These are phyloP conservation scores for Limnodromus scolopaceus DNA, from an alignment of 2,797 vertebrate genomes.

Conservation along the genomic window DNA sequence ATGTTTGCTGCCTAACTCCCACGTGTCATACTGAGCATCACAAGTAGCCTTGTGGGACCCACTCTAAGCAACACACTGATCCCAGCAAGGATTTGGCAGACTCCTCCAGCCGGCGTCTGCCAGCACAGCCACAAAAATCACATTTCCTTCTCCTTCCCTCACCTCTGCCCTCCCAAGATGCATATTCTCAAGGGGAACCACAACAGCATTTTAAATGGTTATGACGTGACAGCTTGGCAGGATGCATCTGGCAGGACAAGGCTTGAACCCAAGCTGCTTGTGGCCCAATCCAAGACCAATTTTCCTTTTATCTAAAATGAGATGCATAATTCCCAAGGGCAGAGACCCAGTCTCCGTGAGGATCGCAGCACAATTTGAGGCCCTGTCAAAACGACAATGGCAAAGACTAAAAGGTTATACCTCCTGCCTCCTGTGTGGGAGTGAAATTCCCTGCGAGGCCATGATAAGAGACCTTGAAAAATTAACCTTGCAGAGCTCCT, in stretches of 20 bases:
- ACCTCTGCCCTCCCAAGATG: not conserved
- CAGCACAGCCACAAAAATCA: not conserved
- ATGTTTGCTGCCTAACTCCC: not conserved
- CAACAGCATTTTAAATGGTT: not conserved
- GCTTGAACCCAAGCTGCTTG: not conserved
- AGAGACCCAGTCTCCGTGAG: not conserved
- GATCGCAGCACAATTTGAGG: not conserved
- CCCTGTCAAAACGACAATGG: not conserved
- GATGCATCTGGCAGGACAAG: not conserved
- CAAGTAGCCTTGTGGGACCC: fast-evolving
- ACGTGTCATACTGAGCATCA: fast-evolving
- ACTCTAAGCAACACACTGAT: not conserved
- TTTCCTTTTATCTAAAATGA: not conserved
- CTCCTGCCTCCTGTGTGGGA: not conserved
- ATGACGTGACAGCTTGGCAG: not conserved
- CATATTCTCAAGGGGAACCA: not conserved
- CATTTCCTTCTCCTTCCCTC: not conserved
- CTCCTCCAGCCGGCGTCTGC: not conserved
- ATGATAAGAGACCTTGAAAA: slow-evolving; percentile 7
- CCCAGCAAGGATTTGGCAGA: not conserved
- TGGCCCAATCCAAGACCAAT: not conserved
- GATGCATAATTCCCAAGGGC: not conserved
- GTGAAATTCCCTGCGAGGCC: not conserved
- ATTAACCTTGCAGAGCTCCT: not conserved
- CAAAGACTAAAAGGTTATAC: not conserved